phyloP scores from a whole-genome alignment of 2,888 invertebrate species.

The Heliconius erato region DNA sequence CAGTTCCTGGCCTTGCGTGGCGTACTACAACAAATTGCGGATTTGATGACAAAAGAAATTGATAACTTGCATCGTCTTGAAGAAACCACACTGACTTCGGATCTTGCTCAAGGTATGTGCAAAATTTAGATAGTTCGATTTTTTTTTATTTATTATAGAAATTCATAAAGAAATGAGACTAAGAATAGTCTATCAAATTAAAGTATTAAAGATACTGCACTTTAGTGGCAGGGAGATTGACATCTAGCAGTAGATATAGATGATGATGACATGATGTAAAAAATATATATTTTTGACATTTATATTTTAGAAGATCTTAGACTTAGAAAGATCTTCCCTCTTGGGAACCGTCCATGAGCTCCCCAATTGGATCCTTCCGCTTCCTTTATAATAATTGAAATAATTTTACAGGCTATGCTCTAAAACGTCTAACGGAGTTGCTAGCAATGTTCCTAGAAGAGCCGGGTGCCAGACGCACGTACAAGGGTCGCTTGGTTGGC shows the following conservation, averaged over 20 bases:
- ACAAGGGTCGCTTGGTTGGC: slow-evolving; percentile 95
- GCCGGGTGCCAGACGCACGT: slow-evolving; percentile 93
- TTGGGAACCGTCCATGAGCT: no score
- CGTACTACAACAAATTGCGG: slow-evolving; percentile 93
- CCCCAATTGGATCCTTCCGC: no score
- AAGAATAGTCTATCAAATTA: no score
- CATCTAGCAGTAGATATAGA: no score
- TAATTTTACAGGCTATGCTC: slow-evolving; percentile 89
- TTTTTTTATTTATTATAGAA: no score
- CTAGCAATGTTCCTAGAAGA: slow-evolving; percentile 95
- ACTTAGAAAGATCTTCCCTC: no score
- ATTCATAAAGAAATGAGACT: no score
- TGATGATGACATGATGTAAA: no score
- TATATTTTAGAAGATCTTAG: no score
- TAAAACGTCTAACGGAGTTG: slow-evolving; percentile 95
- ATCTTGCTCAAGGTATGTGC: slow-evolving; percentile 93
- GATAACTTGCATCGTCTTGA: slow-evolving; percentile 95
- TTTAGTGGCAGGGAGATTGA: no score
- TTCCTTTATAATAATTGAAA: neutral
- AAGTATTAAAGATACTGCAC: no score
- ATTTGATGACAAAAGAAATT: slow-evolving; percentile 95
- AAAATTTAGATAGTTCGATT: neutral
- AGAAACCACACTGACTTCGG: slow-evolving; percentile 96
- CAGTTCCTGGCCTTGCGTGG: slow-evolving; percentile 96
- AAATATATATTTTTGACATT: no score